Evolutionary conservation across 1,140 invertebrate genomes (phyloP).

Genomic region (Anastrepha ludens): DNA sequence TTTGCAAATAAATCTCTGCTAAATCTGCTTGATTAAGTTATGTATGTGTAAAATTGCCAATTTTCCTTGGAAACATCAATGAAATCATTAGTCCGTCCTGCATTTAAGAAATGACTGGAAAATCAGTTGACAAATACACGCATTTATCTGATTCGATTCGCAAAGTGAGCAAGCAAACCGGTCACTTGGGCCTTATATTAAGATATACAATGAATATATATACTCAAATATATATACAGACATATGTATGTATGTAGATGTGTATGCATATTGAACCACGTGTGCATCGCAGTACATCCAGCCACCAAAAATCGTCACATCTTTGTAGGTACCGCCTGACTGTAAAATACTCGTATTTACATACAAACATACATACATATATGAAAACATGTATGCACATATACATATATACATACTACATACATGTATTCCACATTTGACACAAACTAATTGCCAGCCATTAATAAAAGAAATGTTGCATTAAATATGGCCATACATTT

Average conservation of each 20-base stretch:
- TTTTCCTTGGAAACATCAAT: slow-evolving; percentile 16
- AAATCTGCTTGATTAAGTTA: neutral
- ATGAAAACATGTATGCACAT: neutral
- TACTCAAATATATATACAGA: neutral
- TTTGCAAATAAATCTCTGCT: neutral
- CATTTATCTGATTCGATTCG: slow-evolving; percentile 58
- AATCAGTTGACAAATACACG: slow-evolving; percentile 12
- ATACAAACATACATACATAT: neutral
- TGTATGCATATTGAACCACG: too few species aligned
- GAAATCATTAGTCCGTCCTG: neutral
- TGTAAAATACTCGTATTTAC: neutral
- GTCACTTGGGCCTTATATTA: neutral
- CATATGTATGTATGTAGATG: neutral
- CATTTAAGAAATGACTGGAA: slow-evolving; percentile 58
- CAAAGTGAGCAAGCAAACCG: slow-evolving; percentile 22
- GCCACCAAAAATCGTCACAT: neutral
- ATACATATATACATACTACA: slow-evolving; percentile 2
- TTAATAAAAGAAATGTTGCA: slow-evolving; percentile 68
- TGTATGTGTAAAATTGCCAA: neutral
- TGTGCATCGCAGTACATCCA: too few species aligned
- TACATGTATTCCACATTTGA: slow-evolving; percentile 59
- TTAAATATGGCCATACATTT: slow-evolving; percentile 70
- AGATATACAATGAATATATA: neutral
- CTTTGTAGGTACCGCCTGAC: neutral
- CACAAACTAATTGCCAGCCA: slow-evolving; percentile 70